Evolutionary conservation across 2,113 vertebrate genomes (phyloP).

Genomic region (Charadrius vociferus): DNA sequence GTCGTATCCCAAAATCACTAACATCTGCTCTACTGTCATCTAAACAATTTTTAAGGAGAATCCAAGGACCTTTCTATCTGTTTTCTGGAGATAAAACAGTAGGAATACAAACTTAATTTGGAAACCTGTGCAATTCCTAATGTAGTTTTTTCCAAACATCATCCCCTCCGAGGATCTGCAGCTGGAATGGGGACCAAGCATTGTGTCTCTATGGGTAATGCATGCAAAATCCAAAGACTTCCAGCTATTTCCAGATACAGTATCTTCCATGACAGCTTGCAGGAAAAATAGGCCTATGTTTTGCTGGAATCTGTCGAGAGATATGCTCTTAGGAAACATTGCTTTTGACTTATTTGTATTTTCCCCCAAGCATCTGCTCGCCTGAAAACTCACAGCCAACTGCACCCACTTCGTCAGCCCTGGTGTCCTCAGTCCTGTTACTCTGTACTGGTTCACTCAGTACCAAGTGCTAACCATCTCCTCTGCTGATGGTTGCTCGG

Average conservation of each 20-base stretch:
- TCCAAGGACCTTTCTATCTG: not conserved
- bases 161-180: not conserved
- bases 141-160: not conserved
- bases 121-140: not conserved
- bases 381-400: not conserved
- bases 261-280: not conserved
- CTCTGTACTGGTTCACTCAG: not conserved
- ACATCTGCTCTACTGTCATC: not conserved
- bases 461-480: not conserved
- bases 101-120: not conserved
- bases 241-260: not conserved
- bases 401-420: not conserved
- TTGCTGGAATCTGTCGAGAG: not conserved
- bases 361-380: not conserved
- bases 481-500: not conserved
- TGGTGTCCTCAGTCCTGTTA: not conserved
- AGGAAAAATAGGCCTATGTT: not conserved
- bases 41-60: not conserved
- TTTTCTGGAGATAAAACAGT: not conserved
- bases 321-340: not conserved
- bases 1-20: not conserved
- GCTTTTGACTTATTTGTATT: not conserved
- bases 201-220: not conserved
- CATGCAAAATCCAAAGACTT: not conserved
- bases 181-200: not conserved